phyloP scores from a whole-genome alignment of 2,888 invertebrate genomes.

The Margaritifera margaritifera region DNA sequence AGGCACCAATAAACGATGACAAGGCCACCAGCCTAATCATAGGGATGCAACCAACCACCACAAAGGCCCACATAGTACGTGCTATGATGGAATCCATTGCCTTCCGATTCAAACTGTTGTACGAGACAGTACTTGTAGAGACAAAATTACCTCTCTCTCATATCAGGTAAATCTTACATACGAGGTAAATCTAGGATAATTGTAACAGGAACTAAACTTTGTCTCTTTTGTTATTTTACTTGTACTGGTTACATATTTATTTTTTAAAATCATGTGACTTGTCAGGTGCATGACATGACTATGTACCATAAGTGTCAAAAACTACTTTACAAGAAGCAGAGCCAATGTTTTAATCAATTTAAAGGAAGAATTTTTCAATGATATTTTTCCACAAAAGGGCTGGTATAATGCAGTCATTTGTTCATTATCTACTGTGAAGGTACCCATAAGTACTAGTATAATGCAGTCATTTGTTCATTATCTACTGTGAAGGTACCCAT shows the following conservation, averaged over 20 bases:
- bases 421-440: too few species aligned
- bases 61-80: slow-evolving; percentile 91
- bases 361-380: too few species aligned
- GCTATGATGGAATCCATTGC: slow-evolving; percentile 96
- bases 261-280: background rate
- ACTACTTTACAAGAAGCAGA: too few species aligned
- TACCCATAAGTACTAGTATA: too few species aligned
- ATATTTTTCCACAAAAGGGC: too few species aligned
- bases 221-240: background rate
- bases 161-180: slow-evolving; percentile 52
- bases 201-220: background rate
- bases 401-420: too few species aligned
- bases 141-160: slow-evolving; percentile 75
- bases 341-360: too few species aligned
- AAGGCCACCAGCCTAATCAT: slow-evolving; percentile 90
- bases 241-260: background rate
- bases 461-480: too few species aligned
- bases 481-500: too few species aligned
- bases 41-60: slow-evolving; percentile 92
- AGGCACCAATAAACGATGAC: slow-evolving; percentile 93
- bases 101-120: slow-evolving; percentile 90
- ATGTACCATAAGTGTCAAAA: too few species aligned
- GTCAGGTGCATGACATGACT: background rate
- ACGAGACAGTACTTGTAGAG: slow-evolving; percentile 82
- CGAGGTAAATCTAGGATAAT: slow-evolving; percentile 35